Conservation (phyloP, 2,888 invertebrate genomes). For the Byasa hedistus region DNA sequence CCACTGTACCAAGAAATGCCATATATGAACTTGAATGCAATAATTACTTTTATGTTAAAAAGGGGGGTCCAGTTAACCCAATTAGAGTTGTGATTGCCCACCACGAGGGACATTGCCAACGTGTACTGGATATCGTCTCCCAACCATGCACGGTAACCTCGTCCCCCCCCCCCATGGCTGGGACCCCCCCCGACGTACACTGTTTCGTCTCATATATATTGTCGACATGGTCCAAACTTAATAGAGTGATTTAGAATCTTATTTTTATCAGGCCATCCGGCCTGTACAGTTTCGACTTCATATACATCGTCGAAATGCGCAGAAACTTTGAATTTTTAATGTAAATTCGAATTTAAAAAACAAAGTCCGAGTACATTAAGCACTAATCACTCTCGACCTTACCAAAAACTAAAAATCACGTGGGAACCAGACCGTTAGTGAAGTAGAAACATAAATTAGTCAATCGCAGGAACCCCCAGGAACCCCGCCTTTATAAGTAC, state of each 20-base stretch:
- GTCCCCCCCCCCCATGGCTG: neutral
- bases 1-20: too few species aligned
- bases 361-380: too few species aligned
- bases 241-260: neutral
- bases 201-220: neutral
- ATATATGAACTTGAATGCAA: too few species aligned
- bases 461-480: too few species aligned
- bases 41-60: neutral
- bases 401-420: conserved; percentile 3
- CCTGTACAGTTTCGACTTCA: too few species aligned
- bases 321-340: too few species aligned
- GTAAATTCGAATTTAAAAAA: too few species aligned
- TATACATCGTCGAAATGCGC: too few species aligned
- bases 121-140: neutral
- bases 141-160: neutral
- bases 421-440: conserved; percentile 24
- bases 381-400: too few species aligned
- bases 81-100: neutral
- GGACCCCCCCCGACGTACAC: neutral
- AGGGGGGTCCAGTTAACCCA: neutral
- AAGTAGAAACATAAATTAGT: conserved; percentile 29
- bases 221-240: neutral
- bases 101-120: neutral
- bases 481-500: too few species aligned
- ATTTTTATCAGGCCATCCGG: neutral